Evolutionary conservation across 2,797 vertebrate genomes (phyloP), one percentile per base, ranked within the genome.

Genomic region (Sandelia bainsii): DNA sequence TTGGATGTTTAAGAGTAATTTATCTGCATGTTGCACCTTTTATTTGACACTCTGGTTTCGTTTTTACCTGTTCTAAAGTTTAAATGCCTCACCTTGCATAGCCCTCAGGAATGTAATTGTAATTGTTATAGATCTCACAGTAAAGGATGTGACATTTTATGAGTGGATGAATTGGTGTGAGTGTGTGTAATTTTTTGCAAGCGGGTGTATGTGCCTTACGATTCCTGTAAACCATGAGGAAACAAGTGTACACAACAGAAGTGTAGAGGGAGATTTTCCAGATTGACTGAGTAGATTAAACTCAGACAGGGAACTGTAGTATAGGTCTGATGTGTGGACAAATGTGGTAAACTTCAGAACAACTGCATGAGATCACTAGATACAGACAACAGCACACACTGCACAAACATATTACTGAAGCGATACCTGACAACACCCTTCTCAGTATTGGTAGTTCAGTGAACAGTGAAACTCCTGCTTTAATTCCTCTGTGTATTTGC

Each of bases 181-280:
- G 44, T 54, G 34, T 62, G 48, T 69, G 46, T 8, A 66, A 39
- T 22, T 46, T 72, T 44, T 32, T 72, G 37, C n/a, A 53, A 10
- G 23, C 13, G 37, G 1, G 14, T 57, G 17, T 71, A 51, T 29
- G 58, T 61, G 20, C 49, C 22, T 54, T 34, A 4, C 7, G 17
- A 19, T 77, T 71, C 25, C 46, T 45, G 32, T 62, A 52, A 78
- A 81, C 77, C 62, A 44, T 39, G 46, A 84, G 69, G 66, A 69
- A 77, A 75, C 75, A 81, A 82, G 81, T 42, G 60, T 52, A 71
- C 23, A 7, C 42, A 44, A 71, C 23, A 7, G 45, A 44, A 71
- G 74, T 32, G 60, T 44, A 70, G 45, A 44, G 49, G 22, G 6
- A 45, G 53, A 56, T 66, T 60, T 67, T 8, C 16, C 61, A 51